phyloP scores from a whole-genome alignment of 2,888 invertebrate species.

The Amphipoea lucens region DNA sequence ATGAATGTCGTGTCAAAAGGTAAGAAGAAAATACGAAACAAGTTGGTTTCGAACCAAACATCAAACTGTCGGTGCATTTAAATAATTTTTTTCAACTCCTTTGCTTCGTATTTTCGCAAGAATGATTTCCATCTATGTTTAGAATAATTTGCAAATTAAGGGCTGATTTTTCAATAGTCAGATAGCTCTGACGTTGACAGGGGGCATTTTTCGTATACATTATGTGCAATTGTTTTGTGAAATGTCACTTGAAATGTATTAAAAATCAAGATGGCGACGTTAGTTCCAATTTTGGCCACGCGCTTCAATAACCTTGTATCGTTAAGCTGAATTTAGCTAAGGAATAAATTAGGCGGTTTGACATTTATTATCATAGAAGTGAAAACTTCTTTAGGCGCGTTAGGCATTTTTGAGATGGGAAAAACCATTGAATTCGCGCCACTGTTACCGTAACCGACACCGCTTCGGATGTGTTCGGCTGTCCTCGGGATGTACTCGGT shows the following conservation, averaged over 20 bases:
- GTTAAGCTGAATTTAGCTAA: no score
- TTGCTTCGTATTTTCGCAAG: slow-evolving; percentile 1
- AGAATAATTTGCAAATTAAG: slow-evolving; percentile 8
- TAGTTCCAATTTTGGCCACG: background rate
- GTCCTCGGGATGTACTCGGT: no score
- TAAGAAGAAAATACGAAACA: slow-evolving; percentile 8
- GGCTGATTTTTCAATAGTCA: background rate
- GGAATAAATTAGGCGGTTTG: background rate
- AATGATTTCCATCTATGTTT: slow-evolving; percentile 15
- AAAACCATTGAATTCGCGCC: no score
- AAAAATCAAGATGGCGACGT: background rate
- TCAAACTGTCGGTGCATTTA: background rate
- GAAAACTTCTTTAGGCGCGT: no score
- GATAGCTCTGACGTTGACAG: background rate
- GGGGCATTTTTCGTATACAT: background rate
- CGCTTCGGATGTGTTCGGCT: no score
- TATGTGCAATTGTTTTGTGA: background rate
- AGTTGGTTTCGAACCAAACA: background rate
- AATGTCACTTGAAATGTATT: background rate
- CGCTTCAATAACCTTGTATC: no score
- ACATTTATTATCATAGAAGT: no score
- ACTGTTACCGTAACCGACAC: no score
- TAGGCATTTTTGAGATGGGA: no score
- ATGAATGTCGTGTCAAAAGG: slow-evolving; percentile 16
- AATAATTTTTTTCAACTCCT: background rate